These are phyloP conservation scores for Sarotherodon lohbergeri DNA, from an alignment of 2,113 vertebrate genomes.

Conservation along the genomic window DNA sequence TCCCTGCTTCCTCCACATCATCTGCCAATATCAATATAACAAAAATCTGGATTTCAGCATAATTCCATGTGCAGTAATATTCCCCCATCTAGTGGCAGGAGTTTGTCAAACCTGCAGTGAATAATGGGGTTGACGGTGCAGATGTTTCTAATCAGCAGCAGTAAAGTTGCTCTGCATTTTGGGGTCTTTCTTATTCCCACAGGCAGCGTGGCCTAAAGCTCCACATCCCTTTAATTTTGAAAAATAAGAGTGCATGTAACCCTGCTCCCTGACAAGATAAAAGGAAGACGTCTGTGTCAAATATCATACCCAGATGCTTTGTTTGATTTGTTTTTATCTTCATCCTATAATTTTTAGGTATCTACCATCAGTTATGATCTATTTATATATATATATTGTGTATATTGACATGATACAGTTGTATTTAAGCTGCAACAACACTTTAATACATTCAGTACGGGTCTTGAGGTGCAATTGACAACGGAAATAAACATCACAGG, in stretches of 20 bases:
- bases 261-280: neutral
- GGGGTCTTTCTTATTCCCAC: neutral
- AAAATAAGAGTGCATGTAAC: neutral
- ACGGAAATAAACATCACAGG: accelerated
- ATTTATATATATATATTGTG: neutral
- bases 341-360: neutral
- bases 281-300: neutral
- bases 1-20: neutral
- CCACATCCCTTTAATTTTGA: neutral
- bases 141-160: neutral
- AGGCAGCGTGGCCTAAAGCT: neutral
- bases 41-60: neutral
- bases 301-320: neutral
- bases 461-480: too few species aligned
- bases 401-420: neutral
- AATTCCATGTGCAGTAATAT: neutral
- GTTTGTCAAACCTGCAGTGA: neutral
- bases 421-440: neutral
- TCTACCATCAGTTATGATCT: neutral
- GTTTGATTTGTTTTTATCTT: neutral
- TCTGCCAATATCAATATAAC: conserved; percentile 43
- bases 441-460: neutral
- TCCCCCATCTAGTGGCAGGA: conserved; percentile 47
- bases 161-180: neutral
- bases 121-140: neutral